Conservation (phyloP, 2,113 vertebrate species). For the Leiothrix lutea region DNA sequence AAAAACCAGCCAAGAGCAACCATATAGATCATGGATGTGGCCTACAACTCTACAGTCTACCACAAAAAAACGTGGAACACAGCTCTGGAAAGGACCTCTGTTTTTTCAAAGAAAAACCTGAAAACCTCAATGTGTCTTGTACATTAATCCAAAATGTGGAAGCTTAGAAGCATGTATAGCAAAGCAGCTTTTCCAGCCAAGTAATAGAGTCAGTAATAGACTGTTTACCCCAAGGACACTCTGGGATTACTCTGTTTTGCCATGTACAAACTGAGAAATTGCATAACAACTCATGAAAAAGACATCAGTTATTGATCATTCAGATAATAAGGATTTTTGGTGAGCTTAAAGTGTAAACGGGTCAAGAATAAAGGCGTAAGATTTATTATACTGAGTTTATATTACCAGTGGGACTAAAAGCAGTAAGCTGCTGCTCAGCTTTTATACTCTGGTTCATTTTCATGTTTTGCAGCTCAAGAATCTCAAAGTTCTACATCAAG, state of each 20-base stretch:
- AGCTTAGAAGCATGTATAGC: not conserved
- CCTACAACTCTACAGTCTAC: not conserved
- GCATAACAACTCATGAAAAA: constrained; percentile 30
- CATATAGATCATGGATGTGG: not conserved
- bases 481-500: constrained; percentile 10
- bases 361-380: not conserved
- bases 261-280: not conserved
- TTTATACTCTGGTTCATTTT: constrained; percentile 1
- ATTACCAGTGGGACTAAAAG: not conserved
- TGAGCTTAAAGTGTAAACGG: not conserved
- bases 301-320: constrained; percentile 22
- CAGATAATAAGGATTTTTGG: constrained; percentile 3
- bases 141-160: not conserved
- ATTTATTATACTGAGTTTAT: not conserved
- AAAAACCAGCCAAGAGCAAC: not conserved
- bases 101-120: not conserved
- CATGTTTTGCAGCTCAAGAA: not conserved
- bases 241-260: not conserved
- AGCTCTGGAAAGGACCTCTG: not conserved
- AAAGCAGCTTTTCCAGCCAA: not conserved
- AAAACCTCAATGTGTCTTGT: not conserved
- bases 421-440: not conserved
- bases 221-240: not conserved
- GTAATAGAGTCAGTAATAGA: not conserved
- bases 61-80: not conserved